Evolutionary conservation across 2,797 vertebrate genomes (phyloP).

Genomic region (Oreonectes daqikongensis): DNA sequence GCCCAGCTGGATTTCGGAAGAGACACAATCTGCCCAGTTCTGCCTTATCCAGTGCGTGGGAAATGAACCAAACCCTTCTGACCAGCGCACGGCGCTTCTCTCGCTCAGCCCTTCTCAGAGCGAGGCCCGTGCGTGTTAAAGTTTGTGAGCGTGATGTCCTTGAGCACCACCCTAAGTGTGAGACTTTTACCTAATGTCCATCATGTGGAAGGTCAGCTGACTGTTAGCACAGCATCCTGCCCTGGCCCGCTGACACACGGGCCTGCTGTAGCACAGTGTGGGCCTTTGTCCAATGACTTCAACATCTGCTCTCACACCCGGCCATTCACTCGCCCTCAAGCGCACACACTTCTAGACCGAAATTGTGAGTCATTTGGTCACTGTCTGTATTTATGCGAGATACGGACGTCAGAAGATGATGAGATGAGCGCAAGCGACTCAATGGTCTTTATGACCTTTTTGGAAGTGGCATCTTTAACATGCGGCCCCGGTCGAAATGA

Average conservation of each 20-base stretch:
- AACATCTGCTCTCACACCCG: conserved; percentile 53
- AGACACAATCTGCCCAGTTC: conserved; percentile 69
- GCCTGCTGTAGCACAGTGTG: conserved; percentile 53
- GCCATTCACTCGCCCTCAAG: conserved; percentile 32
- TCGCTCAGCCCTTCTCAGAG: conserved; percentile 35
- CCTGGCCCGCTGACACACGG: conserved; percentile 54
- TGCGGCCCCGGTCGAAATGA: conserved; percentile 6
- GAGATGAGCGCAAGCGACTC: conserved; percentile 13
- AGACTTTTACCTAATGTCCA: conserved; percentile 47
- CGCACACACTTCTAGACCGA: conserved; percentile 21
- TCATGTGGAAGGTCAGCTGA: conserved; percentile 66
- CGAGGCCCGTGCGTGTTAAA: not conserved
- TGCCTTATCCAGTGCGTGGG: conserved; percentile 79
- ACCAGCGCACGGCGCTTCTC: conserved; percentile 39
- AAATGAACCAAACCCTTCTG: conserved; percentile 71
- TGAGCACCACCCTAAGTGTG: conserved; percentile 33
- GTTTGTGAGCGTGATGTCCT: conserved; percentile 27
- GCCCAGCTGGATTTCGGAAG: conserved; percentile 75
- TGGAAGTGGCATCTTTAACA: conserved; percentile 12
- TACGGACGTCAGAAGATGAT: conserved; percentile 7
- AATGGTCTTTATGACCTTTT: conserved; percentile 14
- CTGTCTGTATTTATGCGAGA: conserved; percentile 10
- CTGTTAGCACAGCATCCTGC: conserved; percentile 63
- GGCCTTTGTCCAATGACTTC: conserved; percentile 56
- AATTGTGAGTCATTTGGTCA: conserved; percentile 28